Percentiles rank a stretch among this genome's conserved stretches.
Evolutionary conservation across 1,140 invertebrate genomes (phyloP).

Genomic region (Drosophila parabipectinata): DNA sequence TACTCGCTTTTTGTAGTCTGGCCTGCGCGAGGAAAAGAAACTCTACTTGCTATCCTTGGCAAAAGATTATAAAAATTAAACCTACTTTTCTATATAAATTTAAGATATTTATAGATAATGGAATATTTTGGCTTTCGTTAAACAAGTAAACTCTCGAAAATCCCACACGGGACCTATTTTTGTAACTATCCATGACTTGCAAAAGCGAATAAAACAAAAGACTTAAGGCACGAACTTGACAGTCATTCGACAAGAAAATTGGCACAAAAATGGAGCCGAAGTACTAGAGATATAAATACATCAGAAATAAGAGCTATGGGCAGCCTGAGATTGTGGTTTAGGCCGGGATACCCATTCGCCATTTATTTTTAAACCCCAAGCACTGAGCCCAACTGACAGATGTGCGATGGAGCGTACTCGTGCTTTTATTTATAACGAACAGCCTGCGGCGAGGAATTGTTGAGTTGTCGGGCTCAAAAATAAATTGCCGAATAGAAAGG

Average conservation of each 20-base stretch:
- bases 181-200: conserved; percentile 29
- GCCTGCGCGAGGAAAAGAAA: conserved; percentile 20
- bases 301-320: conserved; percentile 27
- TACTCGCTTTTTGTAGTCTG: conserved; percentile 12
- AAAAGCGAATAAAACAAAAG: conserved; percentile 29
- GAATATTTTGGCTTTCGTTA: conserved; percentile 8
- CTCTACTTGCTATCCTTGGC: not conserved
- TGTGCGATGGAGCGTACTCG: conserved; percentile 33
- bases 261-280: conserved; percentile 33
- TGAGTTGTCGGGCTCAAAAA: conserved; percentile 51
- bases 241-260: conserved; percentile 60
- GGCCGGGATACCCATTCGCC: conserved; percentile 29
- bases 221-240: conserved; percentile 67
- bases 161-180: conserved; percentile 29
- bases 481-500: conserved; percentile 56
- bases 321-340: conserved; percentile 20
- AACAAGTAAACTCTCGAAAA: not conserved
- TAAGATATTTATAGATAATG: not conserved
- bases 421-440: conserved; percentile 48
- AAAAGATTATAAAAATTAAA: not conserved
- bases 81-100: conserved; percentile 1
- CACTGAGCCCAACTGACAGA: conserved; percentile 38
- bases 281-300: conserved; percentile 36
- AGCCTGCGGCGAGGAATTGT: conserved; percentile 34
- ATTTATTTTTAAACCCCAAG: conserved; percentile 41